Percentiles rank a stretch among this genome's conserved stretches.
phyloP scores from a whole-genome alignment of 1,140 invertebrate species.

The Sycobia sp. region DNA sequence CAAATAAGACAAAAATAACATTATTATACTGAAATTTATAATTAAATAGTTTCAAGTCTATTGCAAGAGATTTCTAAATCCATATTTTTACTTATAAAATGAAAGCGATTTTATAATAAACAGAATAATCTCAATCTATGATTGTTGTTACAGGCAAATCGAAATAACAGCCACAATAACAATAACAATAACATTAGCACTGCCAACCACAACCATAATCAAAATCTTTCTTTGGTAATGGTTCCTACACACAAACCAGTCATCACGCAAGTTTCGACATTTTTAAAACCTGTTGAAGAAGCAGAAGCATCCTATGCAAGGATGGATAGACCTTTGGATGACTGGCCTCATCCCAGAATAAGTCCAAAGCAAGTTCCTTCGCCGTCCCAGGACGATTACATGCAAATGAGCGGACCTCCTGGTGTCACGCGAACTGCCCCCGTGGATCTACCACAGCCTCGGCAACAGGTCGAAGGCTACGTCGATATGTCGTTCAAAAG shows the following conservation, averaged over 20 bases:
- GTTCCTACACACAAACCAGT: slow-evolving; percentile 52
- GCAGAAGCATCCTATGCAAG: slow-evolving; percentile 53
- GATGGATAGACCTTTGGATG: slow-evolving; percentile 50
- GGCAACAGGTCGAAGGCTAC: slow-evolving; percentile 65
- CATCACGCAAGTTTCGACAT: slow-evolving; percentile 36
- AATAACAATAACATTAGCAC: slow-evolving; percentile 54
- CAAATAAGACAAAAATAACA: too few relatives aligned
- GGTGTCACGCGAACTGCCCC: slow-evolving; percentile 55
- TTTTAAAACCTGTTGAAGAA: slow-evolving; percentile 57
- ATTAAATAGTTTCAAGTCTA: too few relatives aligned
- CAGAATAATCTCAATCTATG: neutral
- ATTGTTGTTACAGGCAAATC: slow-evolving; percentile 48
- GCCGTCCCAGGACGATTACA: slow-evolving; percentile 55
- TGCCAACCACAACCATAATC: slow-evolving; percentile 52
- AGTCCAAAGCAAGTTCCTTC: slow-evolving; percentile 56
- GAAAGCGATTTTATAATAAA: neutral
- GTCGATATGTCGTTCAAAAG: slow-evolving; percentile 67
- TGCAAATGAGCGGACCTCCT: slow-evolving; percentile 59
- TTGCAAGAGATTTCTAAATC: too few relatives aligned
- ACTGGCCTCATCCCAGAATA: slow-evolving; percentile 47
- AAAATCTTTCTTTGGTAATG: slow-evolving; percentile 48
- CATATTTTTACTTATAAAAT: too few relatives aligned
- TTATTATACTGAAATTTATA: too few relatives aligned
- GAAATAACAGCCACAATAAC: slow-evolving; percentile 51
- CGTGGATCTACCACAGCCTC: slow-evolving; percentile 57